These are phyloP conservation scores for Illadopsis cleaveri DNA, from an alignment of 2,113 vertebrate species.

Conservation along the genomic window DNA sequence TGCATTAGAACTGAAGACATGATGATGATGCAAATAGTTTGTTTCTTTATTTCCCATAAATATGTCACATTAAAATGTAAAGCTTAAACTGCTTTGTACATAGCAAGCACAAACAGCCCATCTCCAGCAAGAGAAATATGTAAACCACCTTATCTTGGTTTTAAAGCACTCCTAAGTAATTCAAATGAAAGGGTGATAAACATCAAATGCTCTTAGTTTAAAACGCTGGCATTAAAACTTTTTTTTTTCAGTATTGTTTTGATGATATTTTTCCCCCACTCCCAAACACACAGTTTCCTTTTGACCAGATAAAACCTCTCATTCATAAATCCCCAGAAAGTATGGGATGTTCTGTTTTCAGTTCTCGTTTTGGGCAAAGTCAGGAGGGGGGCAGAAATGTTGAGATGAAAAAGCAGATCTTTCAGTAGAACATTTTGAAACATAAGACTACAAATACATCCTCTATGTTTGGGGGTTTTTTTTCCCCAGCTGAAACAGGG, in stretches of 20 bases:
- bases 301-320: neutral
- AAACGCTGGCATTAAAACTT: neutral
- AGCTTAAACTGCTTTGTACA: neutral
- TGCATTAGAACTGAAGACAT: neutral
- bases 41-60: neutral
- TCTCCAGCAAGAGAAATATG: neutral
- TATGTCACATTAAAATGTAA: neutral
- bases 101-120: neutral
- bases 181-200: neutral
- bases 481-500: neutral
- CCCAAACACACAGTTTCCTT: neutral
- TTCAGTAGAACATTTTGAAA: neutral
- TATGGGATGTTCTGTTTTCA: neutral
- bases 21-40: neutral
- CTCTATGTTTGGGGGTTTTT: neutral
- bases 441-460: neutral
- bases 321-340: neutral
- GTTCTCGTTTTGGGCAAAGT: neutral
- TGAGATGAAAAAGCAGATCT: neutral
- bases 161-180: neutral
- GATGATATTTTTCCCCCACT: neutral
- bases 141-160: neutral
- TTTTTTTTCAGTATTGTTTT: neutral
- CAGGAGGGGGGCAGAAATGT: neutral
- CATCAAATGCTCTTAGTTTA: neutral